A percentile compares a stretch with the other conserved stretches of the same genome.
Conservation (phyloP, 2,113 vertebrate species). For the Astur gentilis region DNA sequence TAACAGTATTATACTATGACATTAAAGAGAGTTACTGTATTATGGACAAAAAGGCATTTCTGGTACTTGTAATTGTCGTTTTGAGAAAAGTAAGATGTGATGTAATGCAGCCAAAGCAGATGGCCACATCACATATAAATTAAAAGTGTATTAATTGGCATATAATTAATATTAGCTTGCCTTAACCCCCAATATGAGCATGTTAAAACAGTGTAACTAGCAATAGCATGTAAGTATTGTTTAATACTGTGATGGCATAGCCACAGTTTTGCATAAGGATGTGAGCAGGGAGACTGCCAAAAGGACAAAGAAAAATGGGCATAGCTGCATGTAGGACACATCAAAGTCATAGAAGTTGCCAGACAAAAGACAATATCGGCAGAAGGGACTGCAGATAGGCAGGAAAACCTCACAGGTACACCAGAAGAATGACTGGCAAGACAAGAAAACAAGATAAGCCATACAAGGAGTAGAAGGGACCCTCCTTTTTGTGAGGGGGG, state of each 20-base stretch:
- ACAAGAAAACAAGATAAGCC: neutral
- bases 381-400: neutral
- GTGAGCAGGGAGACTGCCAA: neutral
- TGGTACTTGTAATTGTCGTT: neutral
- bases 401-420: neutral
- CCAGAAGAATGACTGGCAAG: neutral
- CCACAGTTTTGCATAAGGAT: neutral
- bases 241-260: neutral
- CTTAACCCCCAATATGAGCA: neutral
- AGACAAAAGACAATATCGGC: neutral
- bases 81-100: neutral
- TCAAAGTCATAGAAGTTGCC: neutral
- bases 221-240: neutral
- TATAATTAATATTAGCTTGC: neutral
- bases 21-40: neutral
- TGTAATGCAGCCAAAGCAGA: neutral
- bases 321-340: neutral
- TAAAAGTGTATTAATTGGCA: neutral
- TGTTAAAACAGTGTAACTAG: neutral
- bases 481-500: too few relatives aligned
- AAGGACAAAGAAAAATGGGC: neutral
- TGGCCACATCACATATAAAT: neutral
- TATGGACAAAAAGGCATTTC: neutral
- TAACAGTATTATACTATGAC: neutral
- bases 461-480: neutral